Evolutionary conservation across 2,888 invertebrate species (phyloP).

Genomic region (Bombylius major): DNA sequence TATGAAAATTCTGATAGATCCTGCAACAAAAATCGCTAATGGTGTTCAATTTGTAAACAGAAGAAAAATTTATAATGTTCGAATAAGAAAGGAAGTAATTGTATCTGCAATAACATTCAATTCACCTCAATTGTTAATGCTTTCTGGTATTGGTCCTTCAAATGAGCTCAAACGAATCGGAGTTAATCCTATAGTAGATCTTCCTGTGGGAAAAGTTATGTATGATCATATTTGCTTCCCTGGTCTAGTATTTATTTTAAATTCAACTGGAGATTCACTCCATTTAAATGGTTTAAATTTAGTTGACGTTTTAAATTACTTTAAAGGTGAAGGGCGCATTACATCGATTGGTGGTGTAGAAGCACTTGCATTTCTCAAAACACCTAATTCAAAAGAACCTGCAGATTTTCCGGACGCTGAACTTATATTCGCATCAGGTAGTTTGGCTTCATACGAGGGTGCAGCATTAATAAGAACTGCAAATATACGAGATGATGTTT

Average conservation of each 20-base stretch:
- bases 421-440: conserved; percentile 49
- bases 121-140: conserved; percentile 74
- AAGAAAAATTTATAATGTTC: conserved; percentile 35
- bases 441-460: conserved; percentile 47
- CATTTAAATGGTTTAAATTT: background rate
- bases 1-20: conserved; percentile 50
- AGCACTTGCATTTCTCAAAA: conserved; percentile 52
- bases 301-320: conserved; percentile 7
- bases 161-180: conserved; percentile 38
- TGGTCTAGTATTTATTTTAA: conserved; percentile 15
- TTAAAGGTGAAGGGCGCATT: conserved; percentile 37
- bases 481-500: conserved; percentile 43
- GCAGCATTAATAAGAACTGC: conserved; percentile 43
- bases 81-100: conserved; percentile 63
- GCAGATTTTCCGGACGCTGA: conserved; percentile 54
- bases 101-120: conserved; percentile 73
- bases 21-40: conserved; percentile 44
- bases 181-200: conserved; percentile 45
- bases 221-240: conserved; percentile 37
- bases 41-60: conserved; percentile 52
- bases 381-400: conserved; percentile 41
- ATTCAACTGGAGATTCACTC: conserved; percentile 13
- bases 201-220: conserved; percentile 51
- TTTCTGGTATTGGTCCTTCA: conserved; percentile 55
- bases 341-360: conserved; percentile 51